Evolutionary conservation across 2,888 invertebrate species (phyloP).

Genomic region (Tubulanus polymorphus): DNA sequence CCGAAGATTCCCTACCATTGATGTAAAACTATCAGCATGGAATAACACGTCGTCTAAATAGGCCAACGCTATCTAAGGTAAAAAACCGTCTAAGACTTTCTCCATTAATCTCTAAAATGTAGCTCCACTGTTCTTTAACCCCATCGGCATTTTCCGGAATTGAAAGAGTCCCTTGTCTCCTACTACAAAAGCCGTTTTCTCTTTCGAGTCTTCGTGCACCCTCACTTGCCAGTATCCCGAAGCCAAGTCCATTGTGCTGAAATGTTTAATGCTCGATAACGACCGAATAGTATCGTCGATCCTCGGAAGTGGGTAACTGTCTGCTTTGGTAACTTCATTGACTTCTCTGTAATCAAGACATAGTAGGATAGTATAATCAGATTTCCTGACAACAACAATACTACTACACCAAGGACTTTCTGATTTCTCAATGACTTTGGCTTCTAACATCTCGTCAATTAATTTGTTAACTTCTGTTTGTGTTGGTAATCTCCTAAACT

Average conservation of each 20-base stretch:
- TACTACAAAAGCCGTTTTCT: slow-evolving; percentile 4
- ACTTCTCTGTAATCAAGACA: slow-evolving; percentile 2
- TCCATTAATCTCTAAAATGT: too few species aligned
- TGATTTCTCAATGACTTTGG: neutral
- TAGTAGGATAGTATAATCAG: neutral
- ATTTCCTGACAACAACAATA: neutral
- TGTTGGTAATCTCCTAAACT: neutral
- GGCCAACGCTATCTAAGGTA: neutral
- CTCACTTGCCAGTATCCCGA: slow-evolving; percentile 17
- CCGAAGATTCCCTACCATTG: slow-evolving; percentile 1
- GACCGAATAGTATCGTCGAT: neutral
- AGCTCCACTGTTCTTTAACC: neutral
- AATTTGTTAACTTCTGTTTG: neutral
- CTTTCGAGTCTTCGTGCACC: neutral
- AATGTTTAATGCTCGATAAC: neutral
- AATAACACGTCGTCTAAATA: slow-evolving; percentile 1
- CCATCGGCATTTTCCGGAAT: neutral
- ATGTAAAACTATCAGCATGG: neutral
- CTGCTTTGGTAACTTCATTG: neutral
- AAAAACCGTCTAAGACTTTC: too few species aligned
- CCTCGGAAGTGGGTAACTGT: neutral
- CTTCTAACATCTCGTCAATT: neutral
- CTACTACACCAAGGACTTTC: neutral
- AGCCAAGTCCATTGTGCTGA: slow-evolving; percentile 9
- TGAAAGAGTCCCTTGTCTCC: neutral